Conservation (phyloP, 2,113 vertebrate genomes). For the Poecile atricapillus region DNA sequence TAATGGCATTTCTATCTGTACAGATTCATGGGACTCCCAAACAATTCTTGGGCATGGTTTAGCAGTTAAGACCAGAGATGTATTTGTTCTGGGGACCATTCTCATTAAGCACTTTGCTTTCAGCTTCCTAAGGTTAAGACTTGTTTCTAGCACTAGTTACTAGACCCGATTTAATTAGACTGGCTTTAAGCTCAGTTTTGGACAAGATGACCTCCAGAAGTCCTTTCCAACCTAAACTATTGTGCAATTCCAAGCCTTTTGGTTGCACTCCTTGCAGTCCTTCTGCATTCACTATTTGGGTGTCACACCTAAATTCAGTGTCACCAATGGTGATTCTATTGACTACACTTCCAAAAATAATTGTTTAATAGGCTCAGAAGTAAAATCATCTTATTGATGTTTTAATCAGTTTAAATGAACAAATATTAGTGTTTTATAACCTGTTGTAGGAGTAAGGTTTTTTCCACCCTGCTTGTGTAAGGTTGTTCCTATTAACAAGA, state of each 20-base stretch:
- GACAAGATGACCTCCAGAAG: not conserved
- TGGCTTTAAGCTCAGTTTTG: not conserved
- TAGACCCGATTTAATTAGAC: not conserved
- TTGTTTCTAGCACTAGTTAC: not conserved
- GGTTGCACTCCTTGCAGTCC: not conserved
- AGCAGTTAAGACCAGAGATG: not conserved
- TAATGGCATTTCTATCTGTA: accelerated
- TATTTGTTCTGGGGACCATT: not conserved
- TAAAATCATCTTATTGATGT: not conserved
- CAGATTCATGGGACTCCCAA: accelerated
- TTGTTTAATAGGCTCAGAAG: not conserved
- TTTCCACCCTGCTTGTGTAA: not conserved
- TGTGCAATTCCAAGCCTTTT: not conserved
- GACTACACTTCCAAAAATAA: not conserved
- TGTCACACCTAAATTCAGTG: not conserved
- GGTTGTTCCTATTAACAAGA: not conserved
- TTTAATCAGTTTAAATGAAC: not conserved
- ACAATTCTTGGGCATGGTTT: not conserved
- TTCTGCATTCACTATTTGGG: not conserved
- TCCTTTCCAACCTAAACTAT: not conserved
- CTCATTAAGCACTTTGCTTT: not conserved
- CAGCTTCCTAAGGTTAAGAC: not conserved
- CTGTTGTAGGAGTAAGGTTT: not conserved
- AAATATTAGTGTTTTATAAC: not conserved
- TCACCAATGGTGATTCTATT: not conserved